phyloP scores from a whole-genome alignment of 2,888 invertebrate species.

The Calameuta filiformis region DNA sequence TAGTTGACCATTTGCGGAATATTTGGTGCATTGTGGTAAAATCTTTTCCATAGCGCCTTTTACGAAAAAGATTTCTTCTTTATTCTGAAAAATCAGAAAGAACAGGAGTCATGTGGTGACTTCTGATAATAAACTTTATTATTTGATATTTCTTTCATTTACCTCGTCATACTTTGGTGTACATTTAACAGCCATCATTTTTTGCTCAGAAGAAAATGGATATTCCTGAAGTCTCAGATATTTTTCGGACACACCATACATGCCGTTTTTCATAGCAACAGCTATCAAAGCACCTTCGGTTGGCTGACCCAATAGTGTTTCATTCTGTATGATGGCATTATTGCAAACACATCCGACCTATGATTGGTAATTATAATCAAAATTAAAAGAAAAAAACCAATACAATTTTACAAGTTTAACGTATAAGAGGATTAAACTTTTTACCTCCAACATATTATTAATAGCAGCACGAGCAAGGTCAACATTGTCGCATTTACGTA shows the following conservation, averaged over 20 bases:
- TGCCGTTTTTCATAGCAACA: slow-evolving; percentile 91
- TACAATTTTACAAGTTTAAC: background rate
- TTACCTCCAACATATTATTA: slow-evolving; percentile 84
- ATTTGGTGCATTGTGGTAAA: slow-evolving; percentile 86
- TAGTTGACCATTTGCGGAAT: slow-evolving; percentile 77
- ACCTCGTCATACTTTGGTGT: slow-evolving; percentile 81
- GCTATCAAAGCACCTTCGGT: slow-evolving; percentile 97
- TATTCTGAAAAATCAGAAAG: slow-evolving; percentile 58
- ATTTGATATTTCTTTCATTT: slow-evolving; percentile 21
- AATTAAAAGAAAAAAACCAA: background rate
- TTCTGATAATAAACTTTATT: background rate
- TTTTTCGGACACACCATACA: slow-evolving; percentile 83
- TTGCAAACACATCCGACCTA: slow-evolving; percentile 92
- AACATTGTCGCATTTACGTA: slow-evolving; percentile 80
- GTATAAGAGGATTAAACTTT: background rate
- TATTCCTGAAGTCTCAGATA: slow-evolving; percentile 91
- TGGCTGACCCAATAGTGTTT: slow-evolving; percentile 90
- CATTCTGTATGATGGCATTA: slow-evolving; percentile 91
- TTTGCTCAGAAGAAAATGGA: slow-evolving; percentile 95
- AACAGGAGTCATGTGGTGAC: slow-evolving; percentile 1
- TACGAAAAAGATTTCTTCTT: slow-evolving; percentile 87
- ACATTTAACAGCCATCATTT: slow-evolving; percentile 98
- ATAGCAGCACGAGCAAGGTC: slow-evolving; percentile 82
- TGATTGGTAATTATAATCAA: background rate
- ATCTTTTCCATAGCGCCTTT: slow-evolving; percentile 96